Conservation (phyloP, 1,140 invertebrate genomes). For the Stratiolaelaps scimitus region DNA sequence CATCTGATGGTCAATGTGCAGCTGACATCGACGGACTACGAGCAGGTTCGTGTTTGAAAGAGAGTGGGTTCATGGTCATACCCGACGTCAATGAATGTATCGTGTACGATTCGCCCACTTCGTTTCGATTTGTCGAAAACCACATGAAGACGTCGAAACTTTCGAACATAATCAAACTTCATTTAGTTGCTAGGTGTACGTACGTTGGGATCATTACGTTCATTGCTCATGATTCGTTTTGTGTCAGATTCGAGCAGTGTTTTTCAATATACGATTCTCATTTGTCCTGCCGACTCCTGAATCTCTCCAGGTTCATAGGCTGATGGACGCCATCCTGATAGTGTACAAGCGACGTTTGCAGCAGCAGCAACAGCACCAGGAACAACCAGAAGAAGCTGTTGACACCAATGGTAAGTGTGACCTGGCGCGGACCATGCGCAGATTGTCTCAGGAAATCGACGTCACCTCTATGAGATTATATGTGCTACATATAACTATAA, state of each 20-base stretch:
- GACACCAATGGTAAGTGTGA: neutral
- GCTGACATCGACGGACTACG: constrained; percentile 2
- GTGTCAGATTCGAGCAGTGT: too few relatives aligned
- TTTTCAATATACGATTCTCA: too few relatives aligned
- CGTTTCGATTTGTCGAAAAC: too few relatives aligned
- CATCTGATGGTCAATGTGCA: constrained; percentile 13
- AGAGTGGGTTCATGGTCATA: too few relatives aligned
- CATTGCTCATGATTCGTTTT: neutral
- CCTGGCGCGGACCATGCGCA: neutral
- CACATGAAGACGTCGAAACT: too few relatives aligned
- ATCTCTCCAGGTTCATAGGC: constrained; percentile 4
- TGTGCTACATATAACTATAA: too few relatives aligned
- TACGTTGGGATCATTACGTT: neutral
- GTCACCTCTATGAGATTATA: too few relatives aligned
- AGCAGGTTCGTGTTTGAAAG: constrained; percentile 13
- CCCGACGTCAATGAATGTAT: too few relatives aligned
- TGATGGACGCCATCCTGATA: constrained; percentile 3
- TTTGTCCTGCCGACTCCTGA: too few relatives aligned
- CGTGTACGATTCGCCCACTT: too few relatives aligned
- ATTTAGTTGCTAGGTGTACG: neutral
- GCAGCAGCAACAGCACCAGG: neutral
- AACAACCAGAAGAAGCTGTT: neutral
- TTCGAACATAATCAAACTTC: too few relatives aligned
- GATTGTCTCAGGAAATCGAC: too few relatives aligned
- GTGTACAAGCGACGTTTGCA: neutral